These are phyloP conservation scores for Hybognathus amarus DNA, from an alignment of 2,797 vertebrate species.

Conservation along the genomic window DNA sequence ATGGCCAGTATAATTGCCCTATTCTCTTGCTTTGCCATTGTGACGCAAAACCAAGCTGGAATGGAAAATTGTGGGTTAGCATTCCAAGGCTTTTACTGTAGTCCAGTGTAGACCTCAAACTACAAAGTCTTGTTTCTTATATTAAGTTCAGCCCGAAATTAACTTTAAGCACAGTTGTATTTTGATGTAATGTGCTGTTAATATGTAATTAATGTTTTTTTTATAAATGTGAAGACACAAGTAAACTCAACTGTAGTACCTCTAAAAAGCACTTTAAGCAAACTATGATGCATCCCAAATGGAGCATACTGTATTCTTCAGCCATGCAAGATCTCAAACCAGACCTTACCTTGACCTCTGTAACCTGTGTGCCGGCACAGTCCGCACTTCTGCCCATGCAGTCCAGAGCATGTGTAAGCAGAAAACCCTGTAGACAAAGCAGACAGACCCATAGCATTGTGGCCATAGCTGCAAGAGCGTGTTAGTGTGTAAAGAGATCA, in stretches of 20 bases:
- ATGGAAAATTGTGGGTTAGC: slow-evolving; percentile 21
- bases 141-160: neutral
- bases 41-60: slow-evolving; percentile 39
- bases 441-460: slow-evolving; percentile 75
- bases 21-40: neutral
- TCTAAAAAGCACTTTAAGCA: neutral
- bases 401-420: slow-evolving; percentile 75
- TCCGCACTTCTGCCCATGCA: slow-evolving; percentile 68
- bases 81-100: slow-evolving; percentile 25
- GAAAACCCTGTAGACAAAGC: slow-evolving; percentile 76
- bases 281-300: neutral
- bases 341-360: slow-evolving; percentile 74
- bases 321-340: neutral
- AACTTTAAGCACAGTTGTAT: neutral
- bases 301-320: neutral
- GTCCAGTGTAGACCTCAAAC: slow-evolving; percentile 12
- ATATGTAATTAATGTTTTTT: neutral
- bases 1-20: slow-evolving; percentile 6
- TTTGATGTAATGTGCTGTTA: neutral
- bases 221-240: neutral
- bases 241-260: neutral
- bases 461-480: slow-evolving; percentile 69
- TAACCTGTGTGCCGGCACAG: slow-evolving; percentile 67
- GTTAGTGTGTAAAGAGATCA: slow-evolving; percentile 61
- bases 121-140: slow-evolving; percentile 6